Percentiles rank a stretch among this genome's conserved stretches.
Conservation (phyloP, 2,888 invertebrate genomes). For the Falcaria lacertinaria region DNA sequence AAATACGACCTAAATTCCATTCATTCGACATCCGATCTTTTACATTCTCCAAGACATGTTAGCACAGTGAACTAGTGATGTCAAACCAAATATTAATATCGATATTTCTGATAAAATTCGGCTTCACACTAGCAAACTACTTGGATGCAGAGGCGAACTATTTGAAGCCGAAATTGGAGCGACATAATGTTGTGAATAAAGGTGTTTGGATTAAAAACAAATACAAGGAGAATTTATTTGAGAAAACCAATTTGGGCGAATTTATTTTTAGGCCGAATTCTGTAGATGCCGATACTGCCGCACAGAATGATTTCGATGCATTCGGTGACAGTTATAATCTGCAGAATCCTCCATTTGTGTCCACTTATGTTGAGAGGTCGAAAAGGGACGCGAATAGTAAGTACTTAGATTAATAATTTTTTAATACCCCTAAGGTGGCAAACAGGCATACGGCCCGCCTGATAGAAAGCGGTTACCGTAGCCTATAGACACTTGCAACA, state of each 20-base stretch:
- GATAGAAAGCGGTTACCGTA: too few relatives aligned
- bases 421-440: not conserved
- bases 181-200: conserved; percentile 58
- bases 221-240: conserved; percentile 16
- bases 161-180: conserved; percentile 40
- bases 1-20: conserved; percentile 36
- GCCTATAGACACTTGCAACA: too few relatives aligned
- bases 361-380: conserved; percentile 40
- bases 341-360: conserved; percentile 32
- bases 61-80: conserved; percentile 38
- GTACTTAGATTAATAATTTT: conserved; percentile 17
- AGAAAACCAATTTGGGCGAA: conserved; percentile 26
- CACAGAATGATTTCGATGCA: conserved; percentile 43
- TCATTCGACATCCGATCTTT: conserved; percentile 17
- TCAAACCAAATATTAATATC: conserved; percentile 27
- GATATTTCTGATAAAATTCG: conserved; percentile 27
- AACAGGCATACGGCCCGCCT: too few relatives aligned
- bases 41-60: conserved; percentile 16
- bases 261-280: conserved; percentile 53
- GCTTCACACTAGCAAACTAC: conserved; percentile 17
- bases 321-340: conserved; percentile 32
- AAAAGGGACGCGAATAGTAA: conserved; percentile 49
- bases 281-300: conserved; percentile 43
- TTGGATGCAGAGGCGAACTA: conserved; percentile 32
- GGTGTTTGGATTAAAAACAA: conserved; percentile 49